Conservation (phyloP, 1,140 invertebrate species). For the Dolichoris vasculosae region DNA sequence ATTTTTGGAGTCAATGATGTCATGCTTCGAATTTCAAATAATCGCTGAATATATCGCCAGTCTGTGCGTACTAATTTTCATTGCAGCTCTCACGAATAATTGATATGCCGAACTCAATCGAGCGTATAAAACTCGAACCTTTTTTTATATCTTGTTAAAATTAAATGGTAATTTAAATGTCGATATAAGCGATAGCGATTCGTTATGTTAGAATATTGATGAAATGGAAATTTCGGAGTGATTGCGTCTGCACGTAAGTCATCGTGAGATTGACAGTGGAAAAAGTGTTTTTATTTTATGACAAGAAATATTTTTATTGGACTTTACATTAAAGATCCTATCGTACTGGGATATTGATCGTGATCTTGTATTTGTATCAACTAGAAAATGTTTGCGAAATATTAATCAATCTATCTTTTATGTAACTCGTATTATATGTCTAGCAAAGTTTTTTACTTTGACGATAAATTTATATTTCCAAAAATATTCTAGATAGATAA, state of each 20-base stretch:
- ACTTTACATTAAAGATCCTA: background rate
- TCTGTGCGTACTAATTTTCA: slow-evolving; percentile 39
- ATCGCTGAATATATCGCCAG: background rate
- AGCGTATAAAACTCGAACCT: background rate
- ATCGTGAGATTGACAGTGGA: background rate
- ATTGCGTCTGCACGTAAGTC: slow-evolving; percentile 4
- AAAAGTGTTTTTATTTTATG: background rate
- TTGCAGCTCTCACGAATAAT: slow-evolving; percentile 45
- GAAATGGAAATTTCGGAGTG: slow-evolving; percentile 28
- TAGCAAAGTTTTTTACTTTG: too few species aligned
- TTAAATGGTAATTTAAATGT: slow-evolving; percentile 45
- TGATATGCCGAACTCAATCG: slow-evolving; percentile 41
- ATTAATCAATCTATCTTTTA: too few species aligned
- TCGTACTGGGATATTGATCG: background rate
- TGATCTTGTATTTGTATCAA: too few species aligned
- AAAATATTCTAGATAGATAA: too few species aligned
- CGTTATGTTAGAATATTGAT: slow-evolving; percentile 31
- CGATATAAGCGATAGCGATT: slow-evolving; percentile 25
- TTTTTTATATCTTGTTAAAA: slow-evolving; percentile 24
- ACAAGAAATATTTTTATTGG: background rate
- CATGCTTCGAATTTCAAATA: slow-evolving; percentile 37
- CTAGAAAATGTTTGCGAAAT: too few species aligned
- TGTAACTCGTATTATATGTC: too few species aligned
- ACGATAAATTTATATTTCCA: too few species aligned
- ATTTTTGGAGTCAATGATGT: background rate